Evolutionary conservation across 2,113 vertebrate genomes (phyloP), one percentile per base, ranked within the genome.

Genomic region (Bubalus kerabau): DNA sequence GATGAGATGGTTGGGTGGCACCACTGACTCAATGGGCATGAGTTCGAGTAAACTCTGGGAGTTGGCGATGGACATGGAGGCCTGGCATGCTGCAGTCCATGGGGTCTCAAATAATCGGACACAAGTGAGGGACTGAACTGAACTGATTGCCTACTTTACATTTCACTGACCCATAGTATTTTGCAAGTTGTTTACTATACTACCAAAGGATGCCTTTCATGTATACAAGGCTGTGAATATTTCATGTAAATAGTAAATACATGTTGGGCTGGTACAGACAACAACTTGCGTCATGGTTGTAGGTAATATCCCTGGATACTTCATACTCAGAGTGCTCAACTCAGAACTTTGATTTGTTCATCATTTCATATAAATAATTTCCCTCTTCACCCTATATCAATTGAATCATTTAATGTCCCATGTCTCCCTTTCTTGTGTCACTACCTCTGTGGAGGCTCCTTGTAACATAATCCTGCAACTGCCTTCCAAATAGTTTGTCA

Each of bases 311-410:
- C 26, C 36, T 50, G 2, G n/a, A 28, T 30, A 36, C 5, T 30
- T 30, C 64, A 30, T 10, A 32, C 21, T 13, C 7, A 80, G 14
- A 62, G 28, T 82, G 28, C 7, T 36, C 76, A 50, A 19, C 19
- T 87, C 30, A 62, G 54, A 90, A 84, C 0, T 56, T 94, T 28
- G 26, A 64, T 19, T 88, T 88, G 15, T 5, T 95, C 24, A 86
- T 95, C 15, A 78, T 67, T 94, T 97, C 30, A 76, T 28, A 78
- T 2, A 88, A 90, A 74, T 40, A 4, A 83, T 32, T 76, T 93
- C 6, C 43, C 11, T 46, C 84, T 9, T 85, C 15, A 86, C 7
- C 4, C 13, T 2, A 12, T 50, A 64, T 17, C 32, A 60, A 52
- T 62, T 28, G 23, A 74, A 50, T 56, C 14, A 83, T 40, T 24